Base-by-base conservation (phyloP, 2,888 invertebrate genomes). In the Thera britannica region DNA sequence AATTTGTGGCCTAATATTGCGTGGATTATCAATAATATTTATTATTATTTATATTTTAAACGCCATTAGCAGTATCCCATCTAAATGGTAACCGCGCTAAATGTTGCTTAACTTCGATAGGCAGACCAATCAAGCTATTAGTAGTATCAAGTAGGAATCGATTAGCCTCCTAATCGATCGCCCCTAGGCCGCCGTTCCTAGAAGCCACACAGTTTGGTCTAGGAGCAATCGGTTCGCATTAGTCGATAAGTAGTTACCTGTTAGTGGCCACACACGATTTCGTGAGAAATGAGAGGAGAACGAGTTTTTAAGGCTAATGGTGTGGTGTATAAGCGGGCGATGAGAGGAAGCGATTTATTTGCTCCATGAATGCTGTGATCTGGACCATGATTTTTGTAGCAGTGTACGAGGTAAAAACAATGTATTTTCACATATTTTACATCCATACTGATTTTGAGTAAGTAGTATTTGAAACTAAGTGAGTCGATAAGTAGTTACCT, bases 261-360 rank as follows among this genome's bases (percentile, higher is more conserved):
- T 56, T 65, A 59, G 44, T 44, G 62, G 46, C 69, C 69, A 66
- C 69, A 69, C 68, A 65, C 68, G 60, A 11, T 51, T 62, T 65
- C 65, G 69, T 69, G 69, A 63, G 69, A 66, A 67, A 55, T 41
- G 57, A 58, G 35, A 48, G 35, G 6, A 36, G 52, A 48, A 59
- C 55, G 35, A 65, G 62, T n/a, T 64, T 48, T 12, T 59, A 48
- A 57, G 56, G 67, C 11, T 2, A 2, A 12, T 41, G 58, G 5
- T 62, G 11, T 41, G 48, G 0, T 60, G 51, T 11, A 60, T 48
- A 3, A 41, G 60, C 41, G 49, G 49, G 57, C 62, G 62, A 38
- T 61, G 8, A 58, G 58, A 12, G 57, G 58, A 8, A 49, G 41
- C 48, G 55, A 12, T 49, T 49, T 34, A 8, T 38, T 35, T 9